phyloP scores from a whole-genome alignment of 2,888 invertebrate genomes.

The Byasa hedistus region DNA sequence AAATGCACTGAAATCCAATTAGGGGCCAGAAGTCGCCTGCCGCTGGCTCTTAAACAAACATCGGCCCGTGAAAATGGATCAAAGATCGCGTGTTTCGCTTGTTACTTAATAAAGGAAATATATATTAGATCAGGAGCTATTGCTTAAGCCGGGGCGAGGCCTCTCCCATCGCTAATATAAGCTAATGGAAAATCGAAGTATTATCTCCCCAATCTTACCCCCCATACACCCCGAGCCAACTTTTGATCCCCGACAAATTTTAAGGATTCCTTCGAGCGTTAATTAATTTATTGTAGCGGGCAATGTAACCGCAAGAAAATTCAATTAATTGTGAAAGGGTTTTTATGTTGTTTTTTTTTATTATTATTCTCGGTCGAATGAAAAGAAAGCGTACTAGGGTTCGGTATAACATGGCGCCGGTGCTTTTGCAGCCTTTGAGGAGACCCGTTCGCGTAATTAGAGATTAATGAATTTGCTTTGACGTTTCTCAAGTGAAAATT shows the following conservation, averaged over 20 bases:
- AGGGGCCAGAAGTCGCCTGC: conserved; percentile 61
- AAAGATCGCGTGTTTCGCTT: conserved; percentile 75
- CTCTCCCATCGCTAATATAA: conserved; percentile 74
- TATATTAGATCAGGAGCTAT: conserved; percentile 66
- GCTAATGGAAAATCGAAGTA: conserved; percentile 79
- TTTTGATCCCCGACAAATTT: conserved; percentile 78
- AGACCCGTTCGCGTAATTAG: conserved; percentile 68
- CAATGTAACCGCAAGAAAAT: conserved; percentile 79
- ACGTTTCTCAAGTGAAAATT: conserved; percentile 40
- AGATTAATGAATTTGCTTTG: conserved; percentile 67
- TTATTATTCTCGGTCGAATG: conserved; percentile 44
- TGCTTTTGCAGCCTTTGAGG: conserved; percentile 58
- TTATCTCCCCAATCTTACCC: conserved; percentile 58
- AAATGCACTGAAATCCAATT: conserved; percentile 72
- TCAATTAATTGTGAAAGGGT: conserved; percentile 81
- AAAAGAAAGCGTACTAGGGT: conserved; percentile 44
- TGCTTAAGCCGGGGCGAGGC: conserved; percentile 58
- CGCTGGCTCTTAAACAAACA: conserved; percentile 71
- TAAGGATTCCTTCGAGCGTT: conserved; percentile 77
- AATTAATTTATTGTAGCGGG: conserved; percentile 78
- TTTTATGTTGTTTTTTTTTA: conserved; percentile 75
- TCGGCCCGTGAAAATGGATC: conserved; percentile 72
- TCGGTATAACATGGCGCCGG: conserved; percentile 51
- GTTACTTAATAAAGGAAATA: conserved; percentile 72
- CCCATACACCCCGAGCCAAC: conserved; percentile 56